Evolutionary conservation across 2,888 invertebrate species (phyloP), one percentile per base, ranked within the genome.

Genomic region (Agrochola circellaris): DNA sequence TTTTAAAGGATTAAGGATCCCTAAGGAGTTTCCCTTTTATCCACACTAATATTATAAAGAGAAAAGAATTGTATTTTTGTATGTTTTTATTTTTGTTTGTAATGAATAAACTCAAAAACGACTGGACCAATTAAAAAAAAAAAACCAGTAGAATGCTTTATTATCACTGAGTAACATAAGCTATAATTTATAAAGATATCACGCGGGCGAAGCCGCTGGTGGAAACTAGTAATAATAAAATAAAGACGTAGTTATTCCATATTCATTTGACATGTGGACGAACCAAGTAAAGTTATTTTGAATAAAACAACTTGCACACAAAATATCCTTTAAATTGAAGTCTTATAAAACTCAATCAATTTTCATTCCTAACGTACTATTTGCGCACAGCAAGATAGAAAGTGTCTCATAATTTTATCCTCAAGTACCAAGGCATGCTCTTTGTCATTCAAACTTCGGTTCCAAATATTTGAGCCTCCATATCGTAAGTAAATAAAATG

Each of bases 401-500:
- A 76, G 23, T 76, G 70, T 76, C 70, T 81, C 61, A 67, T 76
- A 51, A 45, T 58, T 38, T 81, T 69, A 71, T 30, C 61, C 66
- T 62, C 23, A 58, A 81, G 65, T 65, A 54, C 79, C 67, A 42
- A 73, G 38, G 17, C 3, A 80, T 62, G 67, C 30, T 61, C 60
- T 81, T 85, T 86, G 62, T 82, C 78, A 76, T 85, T 79, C 79
- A 81, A 89, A 82, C 85, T 79, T 81, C 74, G 75, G 74, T 76
- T 73, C 68, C 77, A 85, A 87, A 84, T 85, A 84, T 83, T 87
- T 86, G 76, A 81, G 65, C 82, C 73, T 77, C 75, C 79, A 82
- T 79, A 84, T 75, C 72, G 65, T 81, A 85, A 88, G 86, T 87
- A 90, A 87, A 88, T 85, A 88, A 88, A 83, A 82, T 73, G 30